Evolutionary conservation across 2,113 vertebrate genomes (phyloP), one percentile per base, ranked within the genome.

Genomic region (Hiodon alosoides): DNA sequence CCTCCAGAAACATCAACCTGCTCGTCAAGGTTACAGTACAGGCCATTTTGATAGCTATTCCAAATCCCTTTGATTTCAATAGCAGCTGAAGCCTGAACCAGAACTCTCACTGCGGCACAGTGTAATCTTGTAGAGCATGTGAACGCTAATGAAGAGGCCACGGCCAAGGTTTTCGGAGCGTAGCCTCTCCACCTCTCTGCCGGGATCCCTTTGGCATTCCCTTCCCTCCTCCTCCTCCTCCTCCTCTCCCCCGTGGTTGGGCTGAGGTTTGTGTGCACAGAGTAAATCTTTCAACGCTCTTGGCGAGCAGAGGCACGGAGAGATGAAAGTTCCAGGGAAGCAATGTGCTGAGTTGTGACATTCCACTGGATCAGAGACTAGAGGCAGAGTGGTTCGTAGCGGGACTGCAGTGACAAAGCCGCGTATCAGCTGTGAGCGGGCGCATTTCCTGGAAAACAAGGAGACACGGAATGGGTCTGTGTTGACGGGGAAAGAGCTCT

Each of bases 331-430:
- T 79, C 61, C 14, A 67, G 67, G 58, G 77, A 78, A 74, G 66
- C 17, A 50, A 71, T 79, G 17, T 74, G 79, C 80, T 79, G 80
- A 81, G 76, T 71, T 48, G 31, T 53, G n/a, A 72, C 80, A 80
- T 83, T 83, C 79, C 80, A 72, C 61, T 10, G 14, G 17, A 78
- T 80, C 74, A 75, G 75, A 71, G 57, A 7, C n/a, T 11, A n/a
- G 74, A 13, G 52, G 59, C 57, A 17, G 2, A 0, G 2, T 50
- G 50, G 31, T 7, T 55, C 9, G 46, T 4, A 46, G 53, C 14
- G 9, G 58, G 69, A 52, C n/a, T 69, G 7, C 55, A 48, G 51
- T 4, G 5, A 16, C 46, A 7, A 14, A 9, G 13, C 3, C 8
- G 57, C 14, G 57, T 13, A 7, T 67, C n/a, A 7, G 55, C 16